Evolutionary conservation across 2,797 vertebrate species (phyloP), one percentile per base, ranked within the genome.

Genomic region (Platyrinchus mystaceus): DNA sequence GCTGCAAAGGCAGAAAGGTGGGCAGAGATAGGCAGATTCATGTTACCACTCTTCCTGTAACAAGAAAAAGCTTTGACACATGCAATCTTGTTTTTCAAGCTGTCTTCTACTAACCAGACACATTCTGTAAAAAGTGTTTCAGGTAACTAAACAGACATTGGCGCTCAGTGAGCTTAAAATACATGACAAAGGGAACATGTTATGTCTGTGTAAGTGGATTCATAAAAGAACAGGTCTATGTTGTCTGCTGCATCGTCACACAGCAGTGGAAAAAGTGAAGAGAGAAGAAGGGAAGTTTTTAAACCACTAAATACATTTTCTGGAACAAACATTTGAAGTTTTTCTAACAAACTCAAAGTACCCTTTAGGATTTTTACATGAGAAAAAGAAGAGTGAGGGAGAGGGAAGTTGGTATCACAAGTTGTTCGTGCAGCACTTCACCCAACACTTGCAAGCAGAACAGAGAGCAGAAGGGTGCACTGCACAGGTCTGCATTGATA

Each of bases 1-100:
- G 77, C 99, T 99, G 97, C 43, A 96, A 97, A 95, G 70, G 95
- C 58, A 98, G 77, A 97, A 86, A 94, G 86, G 73, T 9, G 70
- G 81, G 84, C 59, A 96, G 82, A 95, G 41, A 95, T 5, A 92
- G 0, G 6, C 37, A 96, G 14, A 84, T 27, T 24, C 60, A n/a
- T 1, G n/a, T 95, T 91, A 96, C 37, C 46, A 64, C n/a, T 88
- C n/a, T 21, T 82, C 27, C 37, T 78, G 50, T 49, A 79, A 64
- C 32, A 91, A 49, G 14, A 73, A 86, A 58, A 80, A 58, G 8
- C 52, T 88, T 76, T 52, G 88, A 84, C 19, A 70, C 27, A 30
- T 0, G 1, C 32, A 74, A 23, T 7, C 9, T 52, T 55, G 8
- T 41, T 87, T 76, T 79, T 74, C 74, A 84, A 56, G 58, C 14